Evolutionary conservation across 2,888 invertebrate species (phyloP), one percentile per base, ranked within the genome.

Genomic region (Drosophila pseudotakahashii): DNA sequence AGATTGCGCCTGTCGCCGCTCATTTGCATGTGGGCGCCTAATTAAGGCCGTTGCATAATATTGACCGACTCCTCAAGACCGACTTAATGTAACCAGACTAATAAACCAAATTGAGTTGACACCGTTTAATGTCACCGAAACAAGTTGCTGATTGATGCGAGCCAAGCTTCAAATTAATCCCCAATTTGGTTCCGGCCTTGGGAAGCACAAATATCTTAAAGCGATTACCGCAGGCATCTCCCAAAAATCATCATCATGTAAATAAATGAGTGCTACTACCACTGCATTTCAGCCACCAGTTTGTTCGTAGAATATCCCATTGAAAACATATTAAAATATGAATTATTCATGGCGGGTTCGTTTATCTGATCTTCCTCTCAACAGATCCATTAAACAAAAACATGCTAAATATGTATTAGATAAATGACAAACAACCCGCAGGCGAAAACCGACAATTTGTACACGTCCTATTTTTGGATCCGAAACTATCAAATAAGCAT

Each of bases 21-120:
- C 73, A 83, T 81, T 83, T 81, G 81, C 78, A 86, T 86, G 48
- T 58, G 72, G 51, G 50, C 58, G 63, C 83, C 48, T 60, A 83
- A 84, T 87, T 87, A 81, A 78, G 81, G 88, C 61, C 88, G 73
- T 64, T 84, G 81, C 81, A 81, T 81, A 87, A 73, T 84, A 62
- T 87, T 81, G 87, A 81, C 87, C 81, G 81, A 73, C 57, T 71
- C 62, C 70, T 60, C 23, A 16, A 67, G 48, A 51, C 19, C 58
- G 23, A 45, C 60, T 73, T 84, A 70, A 69, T 87, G 81, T 81
- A 87, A 84, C 66, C 78, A 73, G 61, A 67, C 84, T 73, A 77
- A 73, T 84, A 83, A 80, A 70, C 68, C 76, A 77, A 53, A 59
- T 71, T 48, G 47, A 71, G 71, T 71, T 72, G 51, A 52, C 63